Evolutionary conservation across 2,113 vertebrate species (phyloP).

Genomic region (Bujurquina vittata): DNA sequence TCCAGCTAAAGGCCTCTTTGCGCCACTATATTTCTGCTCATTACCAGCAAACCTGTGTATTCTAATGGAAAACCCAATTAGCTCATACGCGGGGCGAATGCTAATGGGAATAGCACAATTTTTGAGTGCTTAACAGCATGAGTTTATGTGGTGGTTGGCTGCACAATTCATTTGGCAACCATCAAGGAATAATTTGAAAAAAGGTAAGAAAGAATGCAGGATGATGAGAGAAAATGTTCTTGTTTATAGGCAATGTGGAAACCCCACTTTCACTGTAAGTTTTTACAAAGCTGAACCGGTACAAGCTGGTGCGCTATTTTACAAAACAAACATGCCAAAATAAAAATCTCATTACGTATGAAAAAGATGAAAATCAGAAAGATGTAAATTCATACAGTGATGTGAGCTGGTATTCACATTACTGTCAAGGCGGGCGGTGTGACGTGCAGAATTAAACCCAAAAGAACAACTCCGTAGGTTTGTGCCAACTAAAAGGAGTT

Average conservation of each 20-base stretch:
- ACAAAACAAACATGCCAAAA: constrained; percentile 75
- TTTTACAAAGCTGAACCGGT: background rate
- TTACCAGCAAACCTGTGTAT: constrained; percentile 54
- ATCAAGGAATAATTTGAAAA: constrained; percentile 65
- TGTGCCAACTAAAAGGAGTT: no score
- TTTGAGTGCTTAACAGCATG: constrained; percentile 62
- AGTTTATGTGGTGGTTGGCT: constrained; percentile 65
- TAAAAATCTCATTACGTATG: background rate
- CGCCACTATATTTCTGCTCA: constrained; percentile 60
- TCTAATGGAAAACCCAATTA: constrained; percentile 75
- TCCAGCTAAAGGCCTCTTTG: constrained; percentile 59
- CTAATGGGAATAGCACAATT: constrained; percentile 65
- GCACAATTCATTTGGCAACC: constrained; percentile 69
- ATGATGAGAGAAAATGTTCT: constrained; percentile 60
- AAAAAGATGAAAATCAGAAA: background rate
- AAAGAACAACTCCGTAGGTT: no score
- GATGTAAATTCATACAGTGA: background rate
- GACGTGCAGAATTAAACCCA: no score
- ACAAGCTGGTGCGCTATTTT: background rate
- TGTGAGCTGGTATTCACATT: background rate
- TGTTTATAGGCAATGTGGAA: constrained; percentile 54
- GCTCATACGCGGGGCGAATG: constrained; percentile 52
- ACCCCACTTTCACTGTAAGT: constrained; percentile 14
- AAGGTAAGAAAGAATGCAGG: constrained; percentile 63
- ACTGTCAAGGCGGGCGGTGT: no score